These are phyloP conservation scores for Cheilosia vulpina DNA, from an alignment of 2,888 invertebrate genomes.

Conservation along the genomic window DNA sequence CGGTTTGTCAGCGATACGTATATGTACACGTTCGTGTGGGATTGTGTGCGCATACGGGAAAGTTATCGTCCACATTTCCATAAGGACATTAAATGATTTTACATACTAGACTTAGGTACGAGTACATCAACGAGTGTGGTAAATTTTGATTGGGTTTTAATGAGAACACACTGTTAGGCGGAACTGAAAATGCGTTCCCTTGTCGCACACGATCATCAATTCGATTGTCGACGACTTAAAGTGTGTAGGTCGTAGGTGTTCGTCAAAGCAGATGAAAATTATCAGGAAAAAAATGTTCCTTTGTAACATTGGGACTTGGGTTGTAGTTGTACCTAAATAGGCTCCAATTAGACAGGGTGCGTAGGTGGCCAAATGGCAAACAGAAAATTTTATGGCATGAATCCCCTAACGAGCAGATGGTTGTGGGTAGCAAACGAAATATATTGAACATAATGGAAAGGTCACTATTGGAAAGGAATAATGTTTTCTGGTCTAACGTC, in stretches of 20 bases:
- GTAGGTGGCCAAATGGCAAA: not conserved
- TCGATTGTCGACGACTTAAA: not conserved
- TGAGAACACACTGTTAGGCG: constrained; percentile 60
- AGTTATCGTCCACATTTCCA: constrained; percentile 36
- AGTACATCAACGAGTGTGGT: constrained; percentile 39
- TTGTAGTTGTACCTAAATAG: not conserved
- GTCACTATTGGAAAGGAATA: too few species aligned
- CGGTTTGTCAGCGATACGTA: constrained; percentile 8
- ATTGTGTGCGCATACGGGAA: not conserved
- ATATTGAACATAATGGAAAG: too few species aligned
- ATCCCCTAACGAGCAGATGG: too few species aligned
- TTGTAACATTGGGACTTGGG: constrained; percentile 24
- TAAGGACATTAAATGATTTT: constrained; percentile 69
- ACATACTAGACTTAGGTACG: constrained; percentile 26
- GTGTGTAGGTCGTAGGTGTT: not conserved
- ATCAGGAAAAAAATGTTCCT: constrained; percentile 4
- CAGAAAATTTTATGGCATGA: too few species aligned
- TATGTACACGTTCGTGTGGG: not conserved
- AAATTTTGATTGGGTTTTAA: constrained; percentile 76
- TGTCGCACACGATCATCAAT: not conserved
- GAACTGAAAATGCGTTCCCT: constrained; percentile 29
- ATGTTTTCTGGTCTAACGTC: too few species aligned
- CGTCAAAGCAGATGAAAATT: constrained; percentile 26
- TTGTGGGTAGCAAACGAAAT: too few species aligned
- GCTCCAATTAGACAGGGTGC: not conserved